phyloP scores from a whole-genome alignment of 2,113 vertebrate genomes.

The Amblyopsis rosae region DNA sequence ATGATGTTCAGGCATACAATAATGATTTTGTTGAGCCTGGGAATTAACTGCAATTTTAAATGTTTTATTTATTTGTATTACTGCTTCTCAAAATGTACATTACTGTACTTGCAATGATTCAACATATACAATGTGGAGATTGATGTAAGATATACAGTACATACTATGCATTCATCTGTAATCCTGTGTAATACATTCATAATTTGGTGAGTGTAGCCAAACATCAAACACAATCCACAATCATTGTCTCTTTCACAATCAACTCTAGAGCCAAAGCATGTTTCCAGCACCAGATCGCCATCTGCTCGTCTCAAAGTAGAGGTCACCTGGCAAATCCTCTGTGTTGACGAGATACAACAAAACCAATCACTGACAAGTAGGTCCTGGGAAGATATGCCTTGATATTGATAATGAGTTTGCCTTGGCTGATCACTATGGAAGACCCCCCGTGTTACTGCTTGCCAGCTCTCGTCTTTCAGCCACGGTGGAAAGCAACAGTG shows the following conservation, averaged over 20 bases:
- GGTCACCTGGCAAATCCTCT: background rate
- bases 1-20: too few species aligned
- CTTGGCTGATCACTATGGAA: background rate
- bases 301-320: background rate
- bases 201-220: background rate
- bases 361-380: background rate
- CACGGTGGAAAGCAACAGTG: background rate
- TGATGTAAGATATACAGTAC: too few species aligned
- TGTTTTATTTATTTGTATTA: too few species aligned
- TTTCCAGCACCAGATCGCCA: background rate
- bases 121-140: too few species aligned
- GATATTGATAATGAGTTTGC: constrained; percentile 20
- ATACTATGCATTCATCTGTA: background rate
- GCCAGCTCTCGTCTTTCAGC: background rate
- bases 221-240: background rate
- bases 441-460: background rate
- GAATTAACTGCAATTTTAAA: too few species aligned
- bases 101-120: too few species aligned
- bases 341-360: background rate
- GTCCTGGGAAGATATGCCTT: constrained; percentile 20
- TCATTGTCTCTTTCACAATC: background rate
- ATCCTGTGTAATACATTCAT: background rate
- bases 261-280: background rate
- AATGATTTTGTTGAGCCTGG: too few species aligned
- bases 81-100: too few species aligned